A percentile compares a stretch with the other conserved stretches of the same genome.
Evolutionary conservation across 1,140 invertebrate species (phyloP).

Genomic region (Myzus persicae): DNA sequence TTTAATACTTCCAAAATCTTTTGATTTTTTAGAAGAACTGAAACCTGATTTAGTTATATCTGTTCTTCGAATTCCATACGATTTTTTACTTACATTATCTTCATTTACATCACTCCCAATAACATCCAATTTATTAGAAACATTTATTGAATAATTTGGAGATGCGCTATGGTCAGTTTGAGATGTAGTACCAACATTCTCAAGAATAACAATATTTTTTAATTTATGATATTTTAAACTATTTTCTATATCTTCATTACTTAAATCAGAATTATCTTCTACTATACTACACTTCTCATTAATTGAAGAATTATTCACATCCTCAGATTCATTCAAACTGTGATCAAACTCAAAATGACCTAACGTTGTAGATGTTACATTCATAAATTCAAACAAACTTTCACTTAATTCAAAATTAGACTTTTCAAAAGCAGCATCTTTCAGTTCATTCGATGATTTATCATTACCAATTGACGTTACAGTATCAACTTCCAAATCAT

Average conservation of each 20-base stretch:
- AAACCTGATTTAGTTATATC: not conserved
- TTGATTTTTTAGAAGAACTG: not conserved
- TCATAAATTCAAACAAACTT: not conserved
- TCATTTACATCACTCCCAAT: not conserved
- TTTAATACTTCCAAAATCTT: not conserved
- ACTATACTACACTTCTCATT: not conserved
- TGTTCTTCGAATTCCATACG: not conserved
- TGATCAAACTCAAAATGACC: slow-evolving; percentile 19
- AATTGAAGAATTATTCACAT: too few relatives aligned
- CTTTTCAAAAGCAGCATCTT: not conserved
- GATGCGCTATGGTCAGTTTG: not conserved
- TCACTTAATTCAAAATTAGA: not conserved
- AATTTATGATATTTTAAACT: not conserved
- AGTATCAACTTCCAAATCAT: not conserved
- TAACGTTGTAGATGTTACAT: not conserved
- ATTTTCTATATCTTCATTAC: not conserved
- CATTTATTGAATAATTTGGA: not conserved
- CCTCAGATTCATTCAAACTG: not conserved
- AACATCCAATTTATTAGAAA: not conserved
- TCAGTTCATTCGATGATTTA: not conserved
- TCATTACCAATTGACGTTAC: not conserved
- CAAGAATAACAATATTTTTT: not conserved
- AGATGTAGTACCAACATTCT: not conserved
- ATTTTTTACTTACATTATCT: not conserved
- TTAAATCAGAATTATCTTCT: too few relatives aligned